A percentile compares a stretch with the other conserved stretches of the same genome.
Conservation (phyloP, 64 coral and sea anemone genomes). For the Orbicella faveolata region DNA sequence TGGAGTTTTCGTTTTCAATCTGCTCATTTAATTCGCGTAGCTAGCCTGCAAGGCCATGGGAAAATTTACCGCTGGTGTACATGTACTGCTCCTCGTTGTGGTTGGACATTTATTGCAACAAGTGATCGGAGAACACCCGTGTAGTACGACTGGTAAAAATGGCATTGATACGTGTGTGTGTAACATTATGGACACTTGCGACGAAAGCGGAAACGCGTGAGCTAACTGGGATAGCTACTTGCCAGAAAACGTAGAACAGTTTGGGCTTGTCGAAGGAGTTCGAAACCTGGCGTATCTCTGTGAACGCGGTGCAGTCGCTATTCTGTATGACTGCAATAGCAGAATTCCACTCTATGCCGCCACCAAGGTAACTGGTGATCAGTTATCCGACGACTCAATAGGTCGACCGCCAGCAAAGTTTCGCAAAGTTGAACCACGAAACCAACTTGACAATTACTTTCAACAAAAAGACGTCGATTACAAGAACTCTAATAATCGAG, state of each 20-base stretch:
- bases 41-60: neutral
- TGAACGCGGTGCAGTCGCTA: neutral
- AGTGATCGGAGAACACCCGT: neutral
- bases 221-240: neutral
- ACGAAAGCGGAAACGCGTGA: neutral
- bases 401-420: neutral
- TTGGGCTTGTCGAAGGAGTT: neutral
- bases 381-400: neutral
- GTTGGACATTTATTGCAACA: neutral
- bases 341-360: constrained; percentile 31
- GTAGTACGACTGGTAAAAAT: neutral
- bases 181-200: neutral
- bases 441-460: neutral
- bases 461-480: neutral
- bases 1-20: too few relatives aligned
- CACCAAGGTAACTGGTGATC: neutral
- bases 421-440: neutral
- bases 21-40: too few relatives aligned
- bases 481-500: too few relatives aligned
- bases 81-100: neutral
- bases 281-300: constrained; percentile 23
- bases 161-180: neutral
- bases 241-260: neutral
- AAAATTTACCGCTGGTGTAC: neutral
- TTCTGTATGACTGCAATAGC: constrained; percentile 28